These are phyloP conservation scores for Squalus acanthias DNA, from an alignment of 2,797 vertebrate species.

Conservation along the genomic window DNA sequence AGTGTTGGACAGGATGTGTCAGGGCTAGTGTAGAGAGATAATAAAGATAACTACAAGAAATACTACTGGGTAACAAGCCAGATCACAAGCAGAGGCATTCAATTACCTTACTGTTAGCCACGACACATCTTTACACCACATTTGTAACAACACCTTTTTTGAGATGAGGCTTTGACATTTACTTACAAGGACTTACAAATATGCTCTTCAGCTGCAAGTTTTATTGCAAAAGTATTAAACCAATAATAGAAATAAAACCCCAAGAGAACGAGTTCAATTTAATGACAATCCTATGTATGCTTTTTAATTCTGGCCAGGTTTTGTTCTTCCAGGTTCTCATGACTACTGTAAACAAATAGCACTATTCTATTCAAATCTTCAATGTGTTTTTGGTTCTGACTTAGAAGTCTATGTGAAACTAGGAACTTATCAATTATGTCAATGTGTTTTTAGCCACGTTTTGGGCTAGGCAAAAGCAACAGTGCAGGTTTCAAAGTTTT, in stretches of 20 bases:
- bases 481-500: background rate
- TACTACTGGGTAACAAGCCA: background rate
- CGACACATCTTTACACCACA: background rate
- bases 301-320: background rate
- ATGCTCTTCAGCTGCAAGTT: background rate
- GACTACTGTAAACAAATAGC: background rate
- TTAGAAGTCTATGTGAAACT: background rate
- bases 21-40: background rate
- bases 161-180: background rate
- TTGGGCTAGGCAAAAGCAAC: background rate
- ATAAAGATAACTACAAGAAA: background rate
- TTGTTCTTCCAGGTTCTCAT: background rate
- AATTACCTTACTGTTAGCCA: background rate
- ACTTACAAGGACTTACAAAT: background rate
- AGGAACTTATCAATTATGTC: slow-evolving; percentile 2
- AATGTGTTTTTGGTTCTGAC: background rate
- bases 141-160: background rate
- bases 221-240: background rate
- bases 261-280: background rate
- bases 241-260: background rate
- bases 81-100: background rate
- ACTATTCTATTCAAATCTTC: background rate
- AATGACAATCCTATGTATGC: background rate
- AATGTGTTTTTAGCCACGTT: background rate
- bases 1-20: background rate